Base-by-base conservation (phyloP, 2,888 invertebrate genomes). In the Melanostoma mellinum region DNA sequence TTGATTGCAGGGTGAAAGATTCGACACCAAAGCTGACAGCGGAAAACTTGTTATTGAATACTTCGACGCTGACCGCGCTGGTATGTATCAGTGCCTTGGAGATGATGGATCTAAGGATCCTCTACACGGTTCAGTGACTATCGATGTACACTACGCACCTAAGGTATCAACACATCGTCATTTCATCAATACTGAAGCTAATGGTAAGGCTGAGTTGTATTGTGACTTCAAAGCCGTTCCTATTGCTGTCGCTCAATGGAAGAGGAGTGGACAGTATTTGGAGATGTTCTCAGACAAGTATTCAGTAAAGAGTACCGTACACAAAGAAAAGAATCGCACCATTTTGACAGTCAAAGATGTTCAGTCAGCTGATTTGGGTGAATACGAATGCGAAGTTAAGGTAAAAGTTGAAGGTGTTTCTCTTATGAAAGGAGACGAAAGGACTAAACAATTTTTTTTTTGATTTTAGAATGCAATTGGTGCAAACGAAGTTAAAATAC, bases 361-460 rank as follows among this genome's bases (percentile, higher is more conserved):
- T 0, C 92, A 93, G 10, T 90, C 91, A 52, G 89, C 92, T 0
- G 96, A 97, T 90, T 93, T 96, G 80, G 97, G 96, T 0, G 94
- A 94, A 88, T 97, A 96, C 89, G 93, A 94, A 1, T 97, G 97
- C 89, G 92, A 94, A 72, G 96, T 88, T 32, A 88, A 89, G 86
- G 88, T 88, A 86, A 6, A 2, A 8, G 32, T 30, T 53, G 9
- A 10, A 30, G 30, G 3, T n/a, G 2, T 36, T 6, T 10, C 44
- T 93, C 93, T 63, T 96, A 95, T 89, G 92, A 93, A 40, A 74
- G 33, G 42, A 46, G 1, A 44, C 3, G 58, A 6, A 38, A 20
- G 20, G 20, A 1, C 20, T 20, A 20, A 20, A 6, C n/a, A 5
- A 52, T 46, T 48, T n/a, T 50, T 56, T 56, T 46, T 77, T 30